These are phyloP conservation scores for Anableps anableps DNA, from an alignment of 2,797 vertebrate species.

Conservation along the genomic window DNA sequence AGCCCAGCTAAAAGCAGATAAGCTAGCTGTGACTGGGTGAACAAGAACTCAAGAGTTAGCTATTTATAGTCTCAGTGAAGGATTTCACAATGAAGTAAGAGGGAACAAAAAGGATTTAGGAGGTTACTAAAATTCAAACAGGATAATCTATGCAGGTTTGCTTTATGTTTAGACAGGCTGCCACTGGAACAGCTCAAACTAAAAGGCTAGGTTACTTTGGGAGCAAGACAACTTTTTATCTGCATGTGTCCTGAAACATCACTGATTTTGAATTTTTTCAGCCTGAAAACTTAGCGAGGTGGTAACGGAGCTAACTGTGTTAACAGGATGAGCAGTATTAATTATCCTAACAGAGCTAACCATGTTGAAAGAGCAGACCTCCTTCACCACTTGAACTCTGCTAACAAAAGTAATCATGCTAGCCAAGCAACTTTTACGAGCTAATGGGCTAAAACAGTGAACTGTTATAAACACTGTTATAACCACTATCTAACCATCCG, in stretches of 20 bases:
- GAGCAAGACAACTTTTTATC: not conserved
- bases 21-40: not conserved
- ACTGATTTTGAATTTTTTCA: not conserved
- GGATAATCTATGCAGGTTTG: not conserved
- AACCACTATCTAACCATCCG: too few relatives aligned
- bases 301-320: not conserved
- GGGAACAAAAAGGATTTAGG: not conserved
- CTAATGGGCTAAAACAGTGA: too few relatives aligned
- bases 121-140: not conserved
- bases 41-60: not conserved
- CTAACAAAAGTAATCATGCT: not conserved
- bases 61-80: not conserved
- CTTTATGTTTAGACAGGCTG: not conserved
- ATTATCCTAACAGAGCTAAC: not conserved
- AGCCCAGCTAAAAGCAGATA: too few relatives aligned
- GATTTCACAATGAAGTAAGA: not conserved
- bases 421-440: not conserved
- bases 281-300: not conserved
- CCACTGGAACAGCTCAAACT: not conserved
- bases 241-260: not conserved
- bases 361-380: not conserved
- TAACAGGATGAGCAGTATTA: not conserved
- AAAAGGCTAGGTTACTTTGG: not conserved
- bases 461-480: too few relatives aligned
- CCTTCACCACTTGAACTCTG: not conserved